A percentile compares a stretch with the other conserved stretches of the same genome.
Evolutionary conservation across 2,888 invertebrate species (phyloP).

Genomic region (Hyalella azteca): DNA sequence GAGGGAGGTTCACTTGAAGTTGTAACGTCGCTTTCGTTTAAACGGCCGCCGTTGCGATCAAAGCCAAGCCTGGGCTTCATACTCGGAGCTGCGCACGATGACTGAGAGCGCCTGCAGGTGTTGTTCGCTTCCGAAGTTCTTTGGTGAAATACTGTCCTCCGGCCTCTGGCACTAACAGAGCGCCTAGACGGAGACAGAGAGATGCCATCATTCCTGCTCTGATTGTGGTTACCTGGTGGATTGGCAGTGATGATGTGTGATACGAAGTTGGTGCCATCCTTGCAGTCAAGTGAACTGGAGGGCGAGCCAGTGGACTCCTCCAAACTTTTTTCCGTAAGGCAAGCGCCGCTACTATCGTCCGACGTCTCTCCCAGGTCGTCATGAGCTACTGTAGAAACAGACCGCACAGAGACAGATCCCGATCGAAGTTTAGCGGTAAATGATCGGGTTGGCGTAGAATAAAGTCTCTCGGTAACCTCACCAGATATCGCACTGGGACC

Average conservation of each 20-base stretch:
- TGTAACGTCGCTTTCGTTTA: conserved; percentile 50
- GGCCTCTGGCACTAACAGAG: conserved; percentile 43
- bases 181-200: conserved; percentile 50
- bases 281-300: conserved; percentile 29
- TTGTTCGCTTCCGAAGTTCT: background rate
- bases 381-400: conserved; percentile 1
- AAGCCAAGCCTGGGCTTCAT: background rate
- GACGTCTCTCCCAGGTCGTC: conserved; percentile 20
- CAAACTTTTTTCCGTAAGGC: conserved; percentile 11
- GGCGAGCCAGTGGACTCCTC: conserved; percentile 35
- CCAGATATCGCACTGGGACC: conserved; percentile 41
- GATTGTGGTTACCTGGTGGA: conserved; percentile 49
- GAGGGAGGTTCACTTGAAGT: conserved; percentile 52
- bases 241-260: conserved; percentile 51
- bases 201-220: conserved; percentile 49
- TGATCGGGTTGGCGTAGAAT: conserved; percentile 69
- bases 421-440: conserved; percentile 68
- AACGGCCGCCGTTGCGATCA: background rate
- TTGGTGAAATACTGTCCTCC: conserved; percentile 33
- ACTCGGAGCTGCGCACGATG: conserved; percentile 50
- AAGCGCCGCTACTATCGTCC: conserved; percentile 39
- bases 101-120: conserved; percentile 41
- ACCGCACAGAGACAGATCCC: background rate
- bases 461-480: conserved; percentile 66
- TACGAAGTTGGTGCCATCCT: conserved; percentile 44